Percentiles rank a stretch among this genome's conserved stretches.
Conservation (phyloP, 2,888 invertebrate genomes). For the Folsomia candida region DNA sequence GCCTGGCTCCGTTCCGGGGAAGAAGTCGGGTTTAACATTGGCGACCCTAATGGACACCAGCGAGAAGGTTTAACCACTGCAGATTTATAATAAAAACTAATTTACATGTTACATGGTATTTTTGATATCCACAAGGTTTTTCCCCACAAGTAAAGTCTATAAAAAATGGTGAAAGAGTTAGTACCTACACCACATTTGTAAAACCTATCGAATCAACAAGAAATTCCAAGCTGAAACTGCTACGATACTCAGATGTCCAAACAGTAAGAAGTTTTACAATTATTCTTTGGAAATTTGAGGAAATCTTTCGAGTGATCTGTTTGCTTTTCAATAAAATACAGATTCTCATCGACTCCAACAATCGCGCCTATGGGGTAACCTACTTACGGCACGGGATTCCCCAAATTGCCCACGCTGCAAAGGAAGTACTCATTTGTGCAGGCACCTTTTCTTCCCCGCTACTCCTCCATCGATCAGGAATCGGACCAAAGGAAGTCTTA, state of each 20-base stretch:
- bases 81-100: too few species aligned
- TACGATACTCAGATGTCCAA: constrained; percentile 21
- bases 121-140: too few species aligned
- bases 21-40: too few species aligned
- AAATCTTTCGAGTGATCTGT: background rate
- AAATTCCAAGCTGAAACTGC: constrained; percentile 21
- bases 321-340: too few species aligned
- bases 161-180: constrained; percentile 11
- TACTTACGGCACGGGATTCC: constrained; percentile 37
- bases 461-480: constrained; percentile 38
- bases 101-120: too few species aligned
- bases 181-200: constrained; percentile 14
- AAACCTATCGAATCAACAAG: constrained; percentile 1
- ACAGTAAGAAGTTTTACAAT: background rate
- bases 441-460: constrained; percentile 36
- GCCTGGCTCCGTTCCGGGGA: too few species aligned
- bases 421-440: constrained; percentile 31
- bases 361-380: constrained; percentile 33
- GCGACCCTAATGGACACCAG: too few species aligned
- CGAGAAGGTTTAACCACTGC: too few species aligned
- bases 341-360: background rate
- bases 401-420: constrained; percentile 13
- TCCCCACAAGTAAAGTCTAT: constrained; percentile 16
- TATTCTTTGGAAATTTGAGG: constrained; percentile 8
- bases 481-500: too few species aligned